Percentiles rank a stretch among this genome's conserved stretches.
phyloP scores from a whole-genome alignment of 1,140 invertebrate species.

The Drosophila melanogaster region DNA sequence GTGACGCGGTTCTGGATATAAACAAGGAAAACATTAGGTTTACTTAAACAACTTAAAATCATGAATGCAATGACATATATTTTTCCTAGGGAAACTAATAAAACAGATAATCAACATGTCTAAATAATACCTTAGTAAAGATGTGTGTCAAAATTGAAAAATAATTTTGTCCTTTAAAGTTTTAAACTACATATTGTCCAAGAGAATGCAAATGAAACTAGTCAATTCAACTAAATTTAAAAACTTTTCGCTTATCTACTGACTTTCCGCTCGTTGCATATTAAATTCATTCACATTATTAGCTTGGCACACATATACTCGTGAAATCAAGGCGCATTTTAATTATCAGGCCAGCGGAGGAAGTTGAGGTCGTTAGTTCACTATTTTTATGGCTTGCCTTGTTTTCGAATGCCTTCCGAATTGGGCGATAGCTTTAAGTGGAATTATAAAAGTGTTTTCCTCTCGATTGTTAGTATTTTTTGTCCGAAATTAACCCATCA shows the following conservation, averaged over 20 bases:
- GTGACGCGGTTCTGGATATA: conserved; percentile 52
- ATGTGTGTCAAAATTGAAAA: too few relatives aligned
- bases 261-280: conserved; percentile 11
- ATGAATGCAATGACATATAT: too few relatives aligned
- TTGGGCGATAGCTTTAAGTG: conserved; percentile 27
- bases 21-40: too few relatives aligned
- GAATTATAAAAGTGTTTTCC: conserved; percentile 13
- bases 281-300: conserved; percentile 9
- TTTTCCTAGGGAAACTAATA: too few relatives aligned
- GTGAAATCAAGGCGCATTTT: conserved; percentile 51
- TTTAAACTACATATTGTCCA: neutral
- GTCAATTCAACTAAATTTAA: too few relatives aligned
- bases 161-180: too few relatives aligned
- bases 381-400: conserved; percentile 47
- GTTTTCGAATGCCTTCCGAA: conserved; percentile 45
- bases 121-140: too few relatives aligned
- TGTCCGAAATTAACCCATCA: too few relatives aligned
- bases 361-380: conserved; percentile 74
- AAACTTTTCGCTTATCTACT: neutral
- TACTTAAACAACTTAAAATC: too few relatives aligned
- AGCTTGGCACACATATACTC: conserved; percentile 24
- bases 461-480: neutral
- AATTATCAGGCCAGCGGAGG: conserved; percentile 71
- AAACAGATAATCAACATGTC: too few relatives aligned
- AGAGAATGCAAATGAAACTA: neutral